Base-by-base conservation (phyloP, 2,113 vertebrate species). In the Mesitornis unicolor region DNA sequence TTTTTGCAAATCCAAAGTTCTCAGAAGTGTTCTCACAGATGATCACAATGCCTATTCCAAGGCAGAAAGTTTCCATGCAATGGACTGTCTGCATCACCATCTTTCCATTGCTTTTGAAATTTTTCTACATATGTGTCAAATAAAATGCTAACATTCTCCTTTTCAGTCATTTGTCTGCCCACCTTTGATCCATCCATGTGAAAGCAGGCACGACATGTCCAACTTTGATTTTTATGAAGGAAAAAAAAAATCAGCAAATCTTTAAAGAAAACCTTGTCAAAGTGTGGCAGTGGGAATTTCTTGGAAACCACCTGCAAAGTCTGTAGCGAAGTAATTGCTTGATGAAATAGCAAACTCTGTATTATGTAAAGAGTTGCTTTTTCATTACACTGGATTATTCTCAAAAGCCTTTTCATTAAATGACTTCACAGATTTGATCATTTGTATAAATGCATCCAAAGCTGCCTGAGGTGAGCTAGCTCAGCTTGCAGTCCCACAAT, bases 381-480 rank as follows among this genome's bases (percentile, higher is more conserved):
- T 82, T 84, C 76, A 64, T 89, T 71, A 40, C 8, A 3, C 31
- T 82, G 65, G 36, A 36, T 91, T 90, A 61, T 81, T 89, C 60
- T 92, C 64, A 81, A 86, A 93, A 84, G 53, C 26, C 24, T 92
- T 95, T 88, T 89, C 43, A 81, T 84, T 64, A 74, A 84, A 74
- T 50, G 38, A 35, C 43, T 77, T 74, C 29, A 70, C 28, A 71
- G 76, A 81, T 78, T 89, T 68, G 56, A 87, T 89, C 26, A 36
- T 56, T 95, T 91, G 13, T 64, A 67, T 75, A 33, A 89, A 81
- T 28, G 42, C 59, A 38, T 63, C 86, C 47, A 43, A 35, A 81
- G 35, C 45, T 65, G 43, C 68, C 76, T 71, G 84, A 42, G 9
- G 14, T 70, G 64, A 95, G 18, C 47, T 43, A 36, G 42, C 68